These are phyloP conservation scores for Beaufortia kweichowensis DNA, from an alignment of 2,113 vertebrate genomes.

Conservation along the genomic window DNA sequence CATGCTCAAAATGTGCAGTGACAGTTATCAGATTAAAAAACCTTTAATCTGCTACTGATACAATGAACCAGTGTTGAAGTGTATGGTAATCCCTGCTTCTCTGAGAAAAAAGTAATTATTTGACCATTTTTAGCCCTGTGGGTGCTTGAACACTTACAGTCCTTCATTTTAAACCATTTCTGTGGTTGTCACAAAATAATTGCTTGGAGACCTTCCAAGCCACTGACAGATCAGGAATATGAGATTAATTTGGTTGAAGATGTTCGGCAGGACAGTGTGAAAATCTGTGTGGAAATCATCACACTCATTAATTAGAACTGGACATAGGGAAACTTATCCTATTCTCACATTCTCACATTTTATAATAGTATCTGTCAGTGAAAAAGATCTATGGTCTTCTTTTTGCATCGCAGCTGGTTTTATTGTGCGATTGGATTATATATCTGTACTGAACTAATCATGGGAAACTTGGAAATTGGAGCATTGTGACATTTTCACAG, in stretches of 20 bases:
- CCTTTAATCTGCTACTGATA: not conserved
- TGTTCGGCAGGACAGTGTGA: slow-evolving; percentile 27
- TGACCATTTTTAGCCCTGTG: slow-evolving; percentile 31
- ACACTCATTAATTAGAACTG: slow-evolving; percentile 36
- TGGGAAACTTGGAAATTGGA: slow-evolving; percentile 5
- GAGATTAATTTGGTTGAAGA: slow-evolving; percentile 40
- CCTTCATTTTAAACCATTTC: slow-evolving; percentile 49
- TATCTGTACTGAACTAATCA: slow-evolving; percentile 6
- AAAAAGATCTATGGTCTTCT: not conserved
- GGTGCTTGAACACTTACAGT: slow-evolving; percentile 46
- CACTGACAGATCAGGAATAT: slow-evolving; percentile 45
- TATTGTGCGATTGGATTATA: not conserved
- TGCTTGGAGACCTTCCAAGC: slow-evolving; percentile 53
- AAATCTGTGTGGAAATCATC: slow-evolving; percentile 44
- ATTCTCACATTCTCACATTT: slow-evolving; percentile 20
- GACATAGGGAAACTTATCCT: slow-evolving; percentile 16
- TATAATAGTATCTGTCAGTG: slow-evolving; percentile 17
- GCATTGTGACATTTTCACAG: slow-evolving; percentile 11
- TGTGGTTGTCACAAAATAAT: slow-evolving; percentile 57
- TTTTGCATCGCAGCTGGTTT: not conserved
- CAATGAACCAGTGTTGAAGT: slow-evolving; percentile 29
- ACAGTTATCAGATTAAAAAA: not conserved
- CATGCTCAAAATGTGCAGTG: too few species aligned
- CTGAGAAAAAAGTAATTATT: slow-evolving; percentile 47
- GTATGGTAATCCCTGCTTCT: slow-evolving; percentile 22